phyloP scores from a whole-genome alignment of 2,113 vertebrate genomes.

The Pelvicachromis taeniatus region DNA sequence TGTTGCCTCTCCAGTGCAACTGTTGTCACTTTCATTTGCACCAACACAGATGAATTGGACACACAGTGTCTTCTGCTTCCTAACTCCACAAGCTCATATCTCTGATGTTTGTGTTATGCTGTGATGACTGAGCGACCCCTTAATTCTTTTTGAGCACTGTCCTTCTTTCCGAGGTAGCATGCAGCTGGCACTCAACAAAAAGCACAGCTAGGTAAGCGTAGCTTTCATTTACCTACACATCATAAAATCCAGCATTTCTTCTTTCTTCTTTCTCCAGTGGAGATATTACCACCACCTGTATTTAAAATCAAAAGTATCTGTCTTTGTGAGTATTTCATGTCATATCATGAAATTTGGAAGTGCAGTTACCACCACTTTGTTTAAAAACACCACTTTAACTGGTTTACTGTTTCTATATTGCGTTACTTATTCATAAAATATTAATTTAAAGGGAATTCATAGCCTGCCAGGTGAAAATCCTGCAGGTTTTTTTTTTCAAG shows the following conservation, averaged over 20 bases:
- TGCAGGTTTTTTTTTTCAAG: neutral
- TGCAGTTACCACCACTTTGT: neutral
- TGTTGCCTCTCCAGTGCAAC: neutral
- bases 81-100: neutral
- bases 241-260: neutral
- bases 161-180: neutral
- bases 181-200: neutral
- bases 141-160: neutral
- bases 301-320: neutral
- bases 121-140: neutral
- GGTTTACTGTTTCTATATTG: neutral
- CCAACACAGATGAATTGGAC: neutral
- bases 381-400: neutral
- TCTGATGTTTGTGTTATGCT: neutral
- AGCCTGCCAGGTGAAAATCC: neutral
- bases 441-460: neutral
- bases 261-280: neutral
- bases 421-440: neutral
- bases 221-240: neutral
- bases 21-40: neutral
- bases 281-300: neutral
- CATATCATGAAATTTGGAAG: neutral
- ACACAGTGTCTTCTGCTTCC: neutral
- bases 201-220: neutral
- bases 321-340: neutral